Evolutionary conservation across 2,888 invertebrate genomes (phyloP), one percentile per base, ranked within the genome.

Genomic region (Eupithecia centaureata): DNA sequence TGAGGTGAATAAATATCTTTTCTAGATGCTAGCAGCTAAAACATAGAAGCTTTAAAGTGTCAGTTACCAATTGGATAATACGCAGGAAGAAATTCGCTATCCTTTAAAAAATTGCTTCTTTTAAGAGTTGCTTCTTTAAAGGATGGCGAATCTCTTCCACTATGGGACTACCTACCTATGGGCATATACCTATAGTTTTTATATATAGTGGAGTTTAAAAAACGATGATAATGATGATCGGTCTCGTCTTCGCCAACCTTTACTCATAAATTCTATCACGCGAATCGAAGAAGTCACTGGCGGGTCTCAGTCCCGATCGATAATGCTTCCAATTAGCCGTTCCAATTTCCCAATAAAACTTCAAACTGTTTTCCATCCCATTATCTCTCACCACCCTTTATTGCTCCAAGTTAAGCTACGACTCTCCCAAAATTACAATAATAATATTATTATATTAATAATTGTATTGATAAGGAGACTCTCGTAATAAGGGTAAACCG

Each of bases 371-470:
- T 93, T 93, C 92, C 92, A 91, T 93, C 90, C 92, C 92, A 92
- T 93, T 93, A 93, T 93, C 92, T 92, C 87, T 88, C 86, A 86
- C 91, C 91, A 87, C 92, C 92, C 92, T 91, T 92, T 92, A 91
- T 91, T 90, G 88, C 91, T 86, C 88, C 81, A 91, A 92, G 91
- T 92, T 92, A 92, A 92, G 92, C 92, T 88, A 87, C 89, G 88
- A 86, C 85, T 90, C 87, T 89, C 87, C 89, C 87, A 83, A 92
- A 93, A 92, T 93, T 92, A 92, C 92, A 92, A 92, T 92, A 93
- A 92, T 92, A 93, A 92, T 93, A 92, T 92, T 92, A 93, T 92
- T 92, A 92, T 92, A 93, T 92, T 93, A 92, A 92, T 93, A 92
- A 93, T 93, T 93, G 92, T 92, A 93, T 93, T 93, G 93, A 93